Evolutionary conservation across 2,888 invertebrate genomes (phyloP).

Genomic region (Hypolimnas misippus): DNA sequence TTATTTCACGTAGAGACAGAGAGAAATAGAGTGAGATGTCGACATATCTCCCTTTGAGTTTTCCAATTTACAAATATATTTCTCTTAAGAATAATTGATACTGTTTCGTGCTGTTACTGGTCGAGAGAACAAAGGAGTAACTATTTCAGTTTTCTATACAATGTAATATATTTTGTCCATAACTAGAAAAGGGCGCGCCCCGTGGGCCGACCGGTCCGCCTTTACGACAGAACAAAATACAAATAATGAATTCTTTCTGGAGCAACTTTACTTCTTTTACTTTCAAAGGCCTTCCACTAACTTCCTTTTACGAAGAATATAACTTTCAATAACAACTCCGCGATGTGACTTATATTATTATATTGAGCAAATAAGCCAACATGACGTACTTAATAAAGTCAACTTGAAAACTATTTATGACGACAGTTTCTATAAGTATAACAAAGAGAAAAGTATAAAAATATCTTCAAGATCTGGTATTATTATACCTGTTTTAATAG

Average conservation of each 20-base stretch:
- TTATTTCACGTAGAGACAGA: no score
- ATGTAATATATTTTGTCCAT: conserved; percentile 15
- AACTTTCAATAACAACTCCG: conserved; percentile 30
- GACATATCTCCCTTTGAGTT: no score
- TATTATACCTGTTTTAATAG: no score
- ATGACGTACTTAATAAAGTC: conserved; percentile 6
- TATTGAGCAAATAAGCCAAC: conserved; percentile 17
- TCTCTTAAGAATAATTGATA: not conserved
- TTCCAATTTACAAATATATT: no score
- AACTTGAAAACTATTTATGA: not conserved
- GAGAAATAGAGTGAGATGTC: no score
- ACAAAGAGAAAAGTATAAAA: no score
- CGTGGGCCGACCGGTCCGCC: conserved; percentile 8
- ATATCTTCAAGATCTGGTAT: no score
- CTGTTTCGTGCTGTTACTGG: not conserved
- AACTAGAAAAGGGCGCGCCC: not conserved
- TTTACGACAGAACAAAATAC: conserved; percentile 10
- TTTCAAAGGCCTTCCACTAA: conserved; percentile 17
- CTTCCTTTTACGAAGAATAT: conserved; percentile 21
- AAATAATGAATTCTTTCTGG: conserved; percentile 22
- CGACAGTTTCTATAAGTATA: not conserved
- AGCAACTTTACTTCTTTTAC: conserved; percentile 20
- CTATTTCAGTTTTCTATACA: conserved; percentile 4
- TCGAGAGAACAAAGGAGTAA: not conserved
- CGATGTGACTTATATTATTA: conserved; percentile 5